A percentile compares a stretch with the other conserved stretches of the same genome.
These are phyloP conservation scores for Panulirus ornatus DNA, from an alignment of 1,140 invertebrate genomes.

Conservation along the genomic window DNA sequence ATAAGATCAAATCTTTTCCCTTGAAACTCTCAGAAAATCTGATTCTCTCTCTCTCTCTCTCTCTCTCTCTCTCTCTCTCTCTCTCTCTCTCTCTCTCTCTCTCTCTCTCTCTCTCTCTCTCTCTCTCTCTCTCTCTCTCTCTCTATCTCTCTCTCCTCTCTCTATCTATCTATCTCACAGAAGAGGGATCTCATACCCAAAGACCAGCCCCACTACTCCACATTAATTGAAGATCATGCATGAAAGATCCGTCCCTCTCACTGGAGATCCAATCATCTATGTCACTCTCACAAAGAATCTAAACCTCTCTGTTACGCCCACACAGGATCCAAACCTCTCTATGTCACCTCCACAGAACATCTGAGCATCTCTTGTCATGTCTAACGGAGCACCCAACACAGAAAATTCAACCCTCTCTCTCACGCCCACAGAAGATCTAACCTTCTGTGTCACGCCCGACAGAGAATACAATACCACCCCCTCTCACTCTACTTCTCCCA, in stretches of 20 bases:
- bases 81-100: slow-evolving; percentile 38
- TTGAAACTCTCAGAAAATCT: no score
- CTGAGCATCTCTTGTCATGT: background rate
- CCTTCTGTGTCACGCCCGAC: background rate
- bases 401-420: background rate
- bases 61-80: slow-evolving; percentile 14
- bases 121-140: background rate
- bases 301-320: background rate
- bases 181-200: background rate
- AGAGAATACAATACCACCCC: background rate
- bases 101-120: background rate
- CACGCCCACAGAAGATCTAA: background rate
- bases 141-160: background rate
- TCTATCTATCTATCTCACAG: background rate
- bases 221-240: background rate
- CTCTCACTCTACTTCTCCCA: background rate
- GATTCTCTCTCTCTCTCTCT: slow-evolving; percentile 20
- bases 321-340: background rate
- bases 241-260: background rate
- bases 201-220: no score
- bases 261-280: background rate
- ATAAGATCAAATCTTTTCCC: no score
- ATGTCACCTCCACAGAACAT: background rate
- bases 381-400: background rate
- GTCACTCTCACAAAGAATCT: background rate